phyloP scores from a whole-genome alignment of 1,140 invertebrate genomes.

The Eupristina koningsbergeri region DNA sequence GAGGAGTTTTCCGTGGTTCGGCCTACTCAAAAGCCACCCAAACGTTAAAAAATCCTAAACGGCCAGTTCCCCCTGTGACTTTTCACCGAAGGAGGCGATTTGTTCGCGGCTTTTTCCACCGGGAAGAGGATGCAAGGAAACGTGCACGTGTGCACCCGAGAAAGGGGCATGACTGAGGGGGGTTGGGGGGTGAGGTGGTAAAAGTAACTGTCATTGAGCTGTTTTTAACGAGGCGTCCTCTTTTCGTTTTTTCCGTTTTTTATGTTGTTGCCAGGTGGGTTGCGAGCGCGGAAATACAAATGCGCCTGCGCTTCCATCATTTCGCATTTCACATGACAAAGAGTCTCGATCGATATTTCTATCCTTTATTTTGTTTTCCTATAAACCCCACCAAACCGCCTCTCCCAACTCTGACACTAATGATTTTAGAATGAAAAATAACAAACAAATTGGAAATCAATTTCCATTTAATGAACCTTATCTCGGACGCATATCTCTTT shows the following conservation, averaged over 20 bases:
- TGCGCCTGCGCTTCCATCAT: neutral
- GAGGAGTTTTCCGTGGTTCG: too few species aligned
- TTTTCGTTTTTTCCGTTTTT: slow-evolving; percentile 11
- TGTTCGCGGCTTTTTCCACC: too few species aligned
- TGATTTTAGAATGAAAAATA: slow-evolving; percentile 1
- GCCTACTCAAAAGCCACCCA: too few species aligned
- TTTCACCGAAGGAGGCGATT: too few species aligned
- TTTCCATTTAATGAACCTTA: too few species aligned
- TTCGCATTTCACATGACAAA: slow-evolving; percentile 17
- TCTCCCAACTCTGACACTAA: slow-evolving; percentile 9
- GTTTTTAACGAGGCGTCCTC: slow-evolving; percentile 55
- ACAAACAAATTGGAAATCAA: neutral
- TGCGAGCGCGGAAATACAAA: slow-evolving; percentile 25
- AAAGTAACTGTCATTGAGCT: slow-evolving; percentile 23
- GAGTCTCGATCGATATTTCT: neutral
- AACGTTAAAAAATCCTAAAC: too few species aligned
- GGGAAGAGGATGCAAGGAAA: neutral
- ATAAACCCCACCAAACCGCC: neutral
- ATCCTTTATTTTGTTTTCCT: slow-evolving; percentile 28
- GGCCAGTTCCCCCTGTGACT: too few species aligned
- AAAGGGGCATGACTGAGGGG: too few species aligned
- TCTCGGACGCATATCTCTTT: neutral
- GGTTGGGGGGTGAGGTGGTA: slow-evolving; percentile 8
- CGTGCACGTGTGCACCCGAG: neutral
- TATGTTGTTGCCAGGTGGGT: slow-evolving; percentile 39